phyloP scores from a whole-genome alignment of 1,140 invertebrate genomes.

The Rhopalosiphum padi region DNA sequence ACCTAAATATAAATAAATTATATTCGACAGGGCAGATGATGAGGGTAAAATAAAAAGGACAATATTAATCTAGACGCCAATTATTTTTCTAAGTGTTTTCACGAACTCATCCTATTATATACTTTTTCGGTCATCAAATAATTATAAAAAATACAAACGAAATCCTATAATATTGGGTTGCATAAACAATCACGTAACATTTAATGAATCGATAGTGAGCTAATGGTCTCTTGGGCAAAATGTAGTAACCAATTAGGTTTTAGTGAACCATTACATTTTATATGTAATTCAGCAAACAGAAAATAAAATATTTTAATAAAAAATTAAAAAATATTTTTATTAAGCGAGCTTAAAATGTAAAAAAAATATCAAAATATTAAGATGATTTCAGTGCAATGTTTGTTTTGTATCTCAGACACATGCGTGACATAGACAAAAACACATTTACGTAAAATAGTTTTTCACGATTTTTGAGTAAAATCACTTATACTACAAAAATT shows the following conservation, averaged over 20 bases:
- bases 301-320: not conserved
- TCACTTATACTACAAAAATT: no score
- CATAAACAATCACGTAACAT: not conserved
- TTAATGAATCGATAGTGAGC: not conserved
- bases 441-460: no score
- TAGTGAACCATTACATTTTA: not conserved
- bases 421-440: no score
- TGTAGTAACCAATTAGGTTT: not conserved
- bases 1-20: not conserved
- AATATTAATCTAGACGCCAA: not conserved
- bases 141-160: not conserved
- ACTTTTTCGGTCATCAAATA: not conserved
- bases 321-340: not conserved
- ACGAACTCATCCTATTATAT: not conserved
- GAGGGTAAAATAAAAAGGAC: no score
- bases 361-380: not conserved
- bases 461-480: no score
- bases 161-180: not conserved
- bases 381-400: no score
- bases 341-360: accelerated
- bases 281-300: not conserved
- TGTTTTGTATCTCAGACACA: no score
- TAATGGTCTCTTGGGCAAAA: not conserved
- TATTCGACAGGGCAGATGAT: no score
- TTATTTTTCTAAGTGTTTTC: not conserved